A percentile compares a stretch with the other conserved stretches of the same genome.
These are phyloP conservation scores for Podiceps cristatus DNA, from an alignment of 2,113 vertebrate species.

Conservation along the genomic window DNA sequence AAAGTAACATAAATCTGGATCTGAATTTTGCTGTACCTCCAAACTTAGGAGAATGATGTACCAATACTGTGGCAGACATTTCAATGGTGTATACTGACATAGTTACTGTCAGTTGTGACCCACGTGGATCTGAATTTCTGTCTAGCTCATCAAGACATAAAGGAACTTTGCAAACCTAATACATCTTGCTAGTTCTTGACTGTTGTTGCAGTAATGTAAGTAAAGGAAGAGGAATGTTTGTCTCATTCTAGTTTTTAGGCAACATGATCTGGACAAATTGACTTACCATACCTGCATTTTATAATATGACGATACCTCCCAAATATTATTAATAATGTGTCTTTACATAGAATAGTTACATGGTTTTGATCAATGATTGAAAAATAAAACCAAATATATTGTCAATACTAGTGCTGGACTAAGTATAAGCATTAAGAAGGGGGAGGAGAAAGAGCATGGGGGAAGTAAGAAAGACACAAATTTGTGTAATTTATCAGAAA, in stretches of 20 bases:
- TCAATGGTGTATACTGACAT: neutral
- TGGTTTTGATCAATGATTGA: neutral
- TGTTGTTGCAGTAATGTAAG: neutral
- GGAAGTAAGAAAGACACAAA: neutral
- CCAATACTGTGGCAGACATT: neutral
- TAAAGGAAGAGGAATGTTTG: neutral
- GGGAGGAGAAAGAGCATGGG: neutral
- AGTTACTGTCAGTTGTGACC: neutral
- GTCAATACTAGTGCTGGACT: accelerated
- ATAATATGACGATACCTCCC: neutral
- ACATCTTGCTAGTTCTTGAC: neutral
- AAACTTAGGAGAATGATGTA: neutral
- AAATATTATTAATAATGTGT: neutral
- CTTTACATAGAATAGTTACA: accelerated
- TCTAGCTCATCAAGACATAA: neutral
- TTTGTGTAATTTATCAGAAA: neutral
- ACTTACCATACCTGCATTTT: neutral
- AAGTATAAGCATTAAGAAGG: neutral
- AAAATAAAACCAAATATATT: neutral
- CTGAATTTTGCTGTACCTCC: neutral
- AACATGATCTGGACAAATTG: neutral
- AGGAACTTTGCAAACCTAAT: neutral
- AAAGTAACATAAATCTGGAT: neutral
- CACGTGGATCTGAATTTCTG: neutral
- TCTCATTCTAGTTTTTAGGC: neutral